These are phyloP conservation scores for Pristionchus entomophagus DNA, from an alignment of 2,888 invertebrate species.

Conservation along the genomic window DNA sequence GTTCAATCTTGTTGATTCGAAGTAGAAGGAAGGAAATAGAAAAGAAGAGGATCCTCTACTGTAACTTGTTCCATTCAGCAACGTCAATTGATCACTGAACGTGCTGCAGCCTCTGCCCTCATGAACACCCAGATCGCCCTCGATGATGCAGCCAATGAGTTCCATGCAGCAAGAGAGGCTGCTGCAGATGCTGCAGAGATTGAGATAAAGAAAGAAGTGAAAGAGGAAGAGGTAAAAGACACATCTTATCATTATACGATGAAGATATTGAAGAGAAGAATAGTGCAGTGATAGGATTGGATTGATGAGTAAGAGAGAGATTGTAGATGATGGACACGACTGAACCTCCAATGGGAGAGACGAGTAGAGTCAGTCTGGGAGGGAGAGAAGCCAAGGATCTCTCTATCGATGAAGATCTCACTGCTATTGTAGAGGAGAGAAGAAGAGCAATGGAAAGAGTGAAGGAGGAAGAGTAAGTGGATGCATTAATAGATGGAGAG, in stretches of 20 bases:
- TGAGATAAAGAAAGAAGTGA: not conserved
- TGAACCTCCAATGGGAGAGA: not conserved
- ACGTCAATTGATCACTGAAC: conserved; percentile 33
- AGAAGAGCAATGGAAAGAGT: conserved; percentile 46
- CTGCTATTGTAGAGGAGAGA: not conserved
- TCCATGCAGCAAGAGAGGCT: conserved; percentile 12
- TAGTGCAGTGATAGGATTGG: too few relatives aligned
- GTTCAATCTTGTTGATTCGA: not conserved
- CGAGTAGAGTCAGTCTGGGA: not conserved
- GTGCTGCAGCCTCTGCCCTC: conserved; percentile 3
- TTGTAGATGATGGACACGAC: not conserved
- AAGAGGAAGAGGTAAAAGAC: conserved; percentile 27
- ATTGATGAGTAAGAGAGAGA: not conserved
- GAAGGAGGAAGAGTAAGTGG: conserved; percentile 50
- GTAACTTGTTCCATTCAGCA: not conserved
- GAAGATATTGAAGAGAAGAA: not conserved
- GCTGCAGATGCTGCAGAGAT: not conserved
- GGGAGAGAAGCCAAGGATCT: conserved; percentile 26
- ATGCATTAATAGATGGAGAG: conserved; percentile 44
- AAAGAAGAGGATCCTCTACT: not conserved
- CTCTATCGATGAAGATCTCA: not conserved
- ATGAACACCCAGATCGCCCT: not conserved
- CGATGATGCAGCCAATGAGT: not conserved
- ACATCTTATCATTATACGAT: too few relatives aligned
- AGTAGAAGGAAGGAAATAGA: too few relatives aligned